A percentile compares a stretch with the other conserved stretches of the same genome.
Conservation (phyloP, 2,797 vertebrate species). For the Trematomus bernacchii region DNA sequence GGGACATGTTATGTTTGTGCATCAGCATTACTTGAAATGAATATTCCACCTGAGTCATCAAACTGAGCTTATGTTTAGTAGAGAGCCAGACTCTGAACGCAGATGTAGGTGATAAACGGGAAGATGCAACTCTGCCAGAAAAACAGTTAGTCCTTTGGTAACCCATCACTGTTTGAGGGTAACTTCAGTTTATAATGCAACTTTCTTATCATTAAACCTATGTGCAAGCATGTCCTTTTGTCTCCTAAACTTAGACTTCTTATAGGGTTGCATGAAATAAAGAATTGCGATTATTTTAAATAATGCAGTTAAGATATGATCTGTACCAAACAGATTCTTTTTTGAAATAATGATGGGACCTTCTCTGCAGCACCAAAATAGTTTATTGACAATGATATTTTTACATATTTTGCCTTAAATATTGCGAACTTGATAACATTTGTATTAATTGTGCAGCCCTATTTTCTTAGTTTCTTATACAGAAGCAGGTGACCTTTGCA, state of each 20-base stretch:
- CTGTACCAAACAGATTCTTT: too few relatives aligned
- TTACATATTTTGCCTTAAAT: too few relatives aligned
- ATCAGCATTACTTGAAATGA: slow-evolving; percentile 73
- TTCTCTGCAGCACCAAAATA: neutral
- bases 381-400: neutral
- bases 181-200: neutral
- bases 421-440: too few relatives aligned
- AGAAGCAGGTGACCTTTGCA: slow-evolving; percentile 16
- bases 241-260: neutral
- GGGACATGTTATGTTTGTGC: slow-evolving; percentile 70
- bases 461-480: neutral
- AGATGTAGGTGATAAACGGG: slow-evolving; percentile 40
- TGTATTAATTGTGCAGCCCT: too few relatives aligned
- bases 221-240: neutral
- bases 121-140: slow-evolving; percentile 5
- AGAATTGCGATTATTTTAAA: too few relatives aligned
- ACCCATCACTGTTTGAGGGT: neutral
- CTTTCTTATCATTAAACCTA: neutral
- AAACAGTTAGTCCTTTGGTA: slow-evolving; percentile 23
- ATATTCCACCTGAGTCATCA: slow-evolving; percentile 70
- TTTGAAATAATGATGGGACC: neutral
- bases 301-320: too few relatives aligned
- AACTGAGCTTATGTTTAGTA: slow-evolving; percentile 34
- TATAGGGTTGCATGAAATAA: too few relatives aligned
- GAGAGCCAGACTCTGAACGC: slow-evolving; percentile 37